Evolutionary conservation across 1,140 invertebrate species (phyloP).

Genomic region (Pararge aegeria): DNA sequence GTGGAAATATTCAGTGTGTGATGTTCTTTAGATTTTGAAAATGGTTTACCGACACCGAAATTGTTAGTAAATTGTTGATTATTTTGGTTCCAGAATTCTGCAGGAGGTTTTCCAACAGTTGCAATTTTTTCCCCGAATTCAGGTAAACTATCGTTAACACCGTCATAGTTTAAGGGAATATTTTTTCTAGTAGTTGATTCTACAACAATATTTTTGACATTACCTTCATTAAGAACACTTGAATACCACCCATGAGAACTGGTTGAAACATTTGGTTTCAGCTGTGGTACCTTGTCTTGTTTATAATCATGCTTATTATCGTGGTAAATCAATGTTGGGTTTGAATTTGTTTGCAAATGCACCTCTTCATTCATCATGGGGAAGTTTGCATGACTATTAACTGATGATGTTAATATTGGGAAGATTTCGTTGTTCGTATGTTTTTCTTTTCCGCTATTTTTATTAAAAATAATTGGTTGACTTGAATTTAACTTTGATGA

Average conservation of each 20-base stretch:
- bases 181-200: conserved; percentile 68
- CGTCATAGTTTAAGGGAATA: conserved; percentile 69
- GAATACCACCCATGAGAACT: conserved; percentile 75
- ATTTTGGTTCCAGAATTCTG: conserved; percentile 54
- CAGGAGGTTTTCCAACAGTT: conserved; percentile 51
- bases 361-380: conserved; percentile 65
- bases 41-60: conserved; percentile 59
- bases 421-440: conserved; percentile 31
- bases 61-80: conserved; percentile 36
- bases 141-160: conserved; percentile 46
- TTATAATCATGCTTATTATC: conserved; percentile 35
- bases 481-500: conserved; percentile 28
- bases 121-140: conserved; percentile 68
- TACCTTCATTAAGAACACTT: conserved; percentile 59
- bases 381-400: conserved; percentile 76
- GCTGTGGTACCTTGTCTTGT: conserved; percentile 48
- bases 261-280: conserved; percentile 57
- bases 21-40: conserved; percentile 50
- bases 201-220: conserved; percentile 59
- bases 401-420: conserved; percentile 35
- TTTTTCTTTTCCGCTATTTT: conserved; percentile 17
- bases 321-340: conserved; percentile 29
- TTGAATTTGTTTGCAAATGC: conserved; percentile 3
- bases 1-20: conserved; percentile 32
- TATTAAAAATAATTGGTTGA: conserved; percentile 4